Percentiles rank a stretch among this genome's conserved stretches.
phyloP scores from a whole-genome alignment of 2,113 vertebrate species.

The Vidua chalybeata region DNA sequence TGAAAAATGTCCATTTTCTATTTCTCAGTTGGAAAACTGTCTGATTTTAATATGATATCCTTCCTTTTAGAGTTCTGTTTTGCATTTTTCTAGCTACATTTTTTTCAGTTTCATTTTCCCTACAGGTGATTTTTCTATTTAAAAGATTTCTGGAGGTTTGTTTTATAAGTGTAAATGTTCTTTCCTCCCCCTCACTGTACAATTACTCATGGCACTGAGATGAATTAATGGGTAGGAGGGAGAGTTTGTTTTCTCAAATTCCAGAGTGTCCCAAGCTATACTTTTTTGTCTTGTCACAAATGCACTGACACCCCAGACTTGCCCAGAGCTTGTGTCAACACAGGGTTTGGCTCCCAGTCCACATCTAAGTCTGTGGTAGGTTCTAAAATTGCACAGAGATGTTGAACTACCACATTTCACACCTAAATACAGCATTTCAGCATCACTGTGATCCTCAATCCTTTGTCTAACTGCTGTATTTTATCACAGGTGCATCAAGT shows the following conservation, averaged over 20 bases:
- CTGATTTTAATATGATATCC: background rate
- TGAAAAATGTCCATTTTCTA: background rate
- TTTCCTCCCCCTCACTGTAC: background rate
- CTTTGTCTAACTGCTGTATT: background rate
- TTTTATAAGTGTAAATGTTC: background rate
- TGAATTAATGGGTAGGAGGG: background rate
- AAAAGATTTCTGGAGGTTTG: background rate
- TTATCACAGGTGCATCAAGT: background rate
- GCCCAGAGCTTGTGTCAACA: background rate
- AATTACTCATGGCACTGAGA: background rate
- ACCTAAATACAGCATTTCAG: background rate
- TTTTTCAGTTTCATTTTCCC: background rate
- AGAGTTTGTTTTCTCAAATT: background rate
- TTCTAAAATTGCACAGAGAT: background rate
- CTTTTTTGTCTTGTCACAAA: background rate
- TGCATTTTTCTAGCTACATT: background rate
- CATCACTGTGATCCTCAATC: background rate
- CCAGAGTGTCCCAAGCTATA: background rate
- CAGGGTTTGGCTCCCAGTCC: background rate
- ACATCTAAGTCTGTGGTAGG: background rate
- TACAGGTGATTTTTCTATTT: background rate
- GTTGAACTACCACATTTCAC: background rate
- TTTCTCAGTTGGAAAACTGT: background rate
- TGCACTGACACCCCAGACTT: background rate
- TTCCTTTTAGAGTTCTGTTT: background rate